phyloP scores from a whole-genome alignment of 2,797 vertebrate genomes.

The Sebastes oblongus region DNA sequence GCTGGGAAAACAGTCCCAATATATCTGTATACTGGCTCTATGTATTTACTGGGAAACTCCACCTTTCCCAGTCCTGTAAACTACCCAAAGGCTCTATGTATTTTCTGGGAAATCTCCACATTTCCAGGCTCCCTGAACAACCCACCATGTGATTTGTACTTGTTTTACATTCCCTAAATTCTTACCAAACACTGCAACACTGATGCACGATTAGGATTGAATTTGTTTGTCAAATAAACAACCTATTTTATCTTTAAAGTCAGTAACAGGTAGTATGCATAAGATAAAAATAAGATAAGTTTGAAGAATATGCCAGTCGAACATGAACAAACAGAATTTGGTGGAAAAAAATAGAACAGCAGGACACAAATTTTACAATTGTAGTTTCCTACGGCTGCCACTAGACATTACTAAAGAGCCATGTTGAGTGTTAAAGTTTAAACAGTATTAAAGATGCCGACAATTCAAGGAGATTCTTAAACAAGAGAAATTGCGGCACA shows the following conservation, averaged over 20 bases:
- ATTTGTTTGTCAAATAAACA: not conserved
- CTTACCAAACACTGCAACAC: not conserved
- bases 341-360: not conserved
- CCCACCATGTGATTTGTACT: not conserved
- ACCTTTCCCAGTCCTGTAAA: not conserved
- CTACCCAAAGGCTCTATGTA: not conserved
- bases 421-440: not conserved
- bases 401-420: conserved; percentile 21
- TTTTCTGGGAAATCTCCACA: not conserved
- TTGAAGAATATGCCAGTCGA: not conserved
- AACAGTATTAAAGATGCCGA: not conserved
- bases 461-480: not conserved
- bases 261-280: rapidly evolving
- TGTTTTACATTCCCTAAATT: not conserved
- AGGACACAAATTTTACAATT: not conserved
- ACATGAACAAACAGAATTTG: not conserved
- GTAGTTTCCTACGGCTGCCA: not conserved
- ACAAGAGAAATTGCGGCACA: not conserved
- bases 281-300: not conserved
- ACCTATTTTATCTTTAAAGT: not conserved
- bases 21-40: not conserved
- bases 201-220: not conserved
- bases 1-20: not conserved
- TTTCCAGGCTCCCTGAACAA: not conserved
- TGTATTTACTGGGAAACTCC: not conserved